These are phyloP conservation scores for Anguilla marmorata DNA, from an alignment of 2,797 vertebrate species.

Conservation along the genomic window DNA sequence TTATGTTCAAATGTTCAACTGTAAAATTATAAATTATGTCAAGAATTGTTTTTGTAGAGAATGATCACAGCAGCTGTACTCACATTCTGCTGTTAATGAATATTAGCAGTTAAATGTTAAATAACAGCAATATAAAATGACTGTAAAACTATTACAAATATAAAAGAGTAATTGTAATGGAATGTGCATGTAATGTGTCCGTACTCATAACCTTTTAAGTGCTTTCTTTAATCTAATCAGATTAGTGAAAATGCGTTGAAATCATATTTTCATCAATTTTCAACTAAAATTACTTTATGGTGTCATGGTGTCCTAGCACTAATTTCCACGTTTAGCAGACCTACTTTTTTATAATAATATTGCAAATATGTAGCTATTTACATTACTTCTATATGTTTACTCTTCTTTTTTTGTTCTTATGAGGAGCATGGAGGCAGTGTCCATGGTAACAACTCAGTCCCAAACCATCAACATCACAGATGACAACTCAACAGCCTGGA, in stretches of 20 bases:
- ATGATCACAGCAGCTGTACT: not conserved
- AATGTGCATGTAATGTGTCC: not conserved
- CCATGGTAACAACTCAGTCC: slow-evolving; percentile 30
- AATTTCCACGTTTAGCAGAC: not conserved
- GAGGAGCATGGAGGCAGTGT: slow-evolving; percentile 49
- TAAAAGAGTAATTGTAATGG: no score
- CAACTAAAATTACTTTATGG: no score
- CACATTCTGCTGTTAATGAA: not conserved
- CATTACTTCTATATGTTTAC: not conserved
- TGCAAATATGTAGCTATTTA: slow-evolving; percentile 16
- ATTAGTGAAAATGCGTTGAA: no score
- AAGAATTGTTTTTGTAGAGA: not conserved
- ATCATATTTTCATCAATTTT: no score
- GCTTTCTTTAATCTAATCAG: no score
- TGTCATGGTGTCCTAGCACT: no score
- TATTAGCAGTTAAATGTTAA: not conserved
- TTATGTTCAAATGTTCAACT: not conserved
- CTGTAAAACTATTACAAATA: not conserved
- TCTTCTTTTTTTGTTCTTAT: not conserved
- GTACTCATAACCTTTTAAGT: not conserved
- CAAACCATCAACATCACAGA: slow-evolving; percentile 51
- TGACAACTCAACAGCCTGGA: slow-evolving; percentile 61
- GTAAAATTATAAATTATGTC: not conserved
- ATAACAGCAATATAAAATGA: not conserved
- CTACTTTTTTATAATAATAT: not conserved